Base-by-base conservation (phyloP, 2,888 invertebrate genomes). In the Caenorhabditis sp. region DNA sequence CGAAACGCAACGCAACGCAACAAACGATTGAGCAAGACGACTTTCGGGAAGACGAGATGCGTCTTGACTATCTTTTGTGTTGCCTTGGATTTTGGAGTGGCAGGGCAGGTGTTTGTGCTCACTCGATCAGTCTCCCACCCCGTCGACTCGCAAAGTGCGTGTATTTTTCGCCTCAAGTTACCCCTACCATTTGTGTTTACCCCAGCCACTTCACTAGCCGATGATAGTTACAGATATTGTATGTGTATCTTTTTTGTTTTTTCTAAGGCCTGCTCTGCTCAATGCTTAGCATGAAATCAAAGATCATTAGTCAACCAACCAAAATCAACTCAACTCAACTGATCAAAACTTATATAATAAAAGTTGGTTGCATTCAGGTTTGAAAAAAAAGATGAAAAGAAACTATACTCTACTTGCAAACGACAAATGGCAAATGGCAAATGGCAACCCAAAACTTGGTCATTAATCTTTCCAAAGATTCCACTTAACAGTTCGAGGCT, bases 151-250 rank as follows among this genome's bases (percentile, higher is more conserved):
- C 72, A 80, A 72, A 80, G 80, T 80, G 62, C 80, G 72, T 80
- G 80, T 80, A 80, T 80, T 80, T 80, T 72, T 80, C 80, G 80
- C 80, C 72, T 68, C 68, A 50, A 40, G 60, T 71, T 71, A 65
- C 64, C 47, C 32, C 61, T 64, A 53, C 53, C 62, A 51, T 69
- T 40, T 44, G 55, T 65, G 72, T 74, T 74, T 65, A 67, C 65
- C 51, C 18, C 51, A n/a, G 28, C 76, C 67, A 67, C 76, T 74
- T 74, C 72, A 74, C 58, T 37, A 40, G 53, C 64, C 62, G 70
- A 72, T 70, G 70, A 71, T 71, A 71, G 71, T 62, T 67, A 74
- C 76, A 76, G 61, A n/a, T n/a, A n/a, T n/a, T n/a, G n/a, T n/a
- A n/a, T n/a, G n/a, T n/a, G n/a, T 76, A 76, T 76, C 58, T 65